Conservation (phyloP, 2,888 invertebrate species). For the Pyralis farinalis region DNA sequence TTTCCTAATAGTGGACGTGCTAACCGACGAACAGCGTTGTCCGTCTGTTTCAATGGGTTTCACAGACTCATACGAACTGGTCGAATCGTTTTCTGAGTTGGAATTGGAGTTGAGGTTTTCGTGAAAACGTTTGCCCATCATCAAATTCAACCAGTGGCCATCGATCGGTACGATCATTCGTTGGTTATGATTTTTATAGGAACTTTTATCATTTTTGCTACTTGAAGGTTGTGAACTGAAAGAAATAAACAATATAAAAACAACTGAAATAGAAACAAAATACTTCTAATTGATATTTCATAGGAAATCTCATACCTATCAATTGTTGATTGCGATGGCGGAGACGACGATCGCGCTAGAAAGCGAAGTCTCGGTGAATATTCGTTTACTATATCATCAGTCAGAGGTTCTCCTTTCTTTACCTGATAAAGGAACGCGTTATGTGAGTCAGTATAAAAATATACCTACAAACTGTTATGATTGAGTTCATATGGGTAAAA, state of each 20-base stretch:
- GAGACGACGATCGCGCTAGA: slow-evolving; percentile 54
- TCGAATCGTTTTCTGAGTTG: slow-evolving; percentile 75
- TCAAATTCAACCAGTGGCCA: slow-evolving; percentile 80
- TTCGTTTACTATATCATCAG: slow-evolving; percentile 60
- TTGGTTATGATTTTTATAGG: slow-evolving; percentile 64
- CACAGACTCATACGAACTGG: slow-evolving; percentile 75
- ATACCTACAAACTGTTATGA: too few species aligned
- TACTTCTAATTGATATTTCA: too few species aligned
- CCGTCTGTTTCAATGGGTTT: slow-evolving; percentile 70
- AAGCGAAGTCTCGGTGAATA: slow-evolving; percentile 63
- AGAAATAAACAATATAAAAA: slow-evolving; percentile 18
- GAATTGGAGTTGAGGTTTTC: slow-evolving; percentile 70
- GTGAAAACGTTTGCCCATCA: slow-evolving; percentile 83
- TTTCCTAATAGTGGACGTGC: slow-evolving; percentile 53
- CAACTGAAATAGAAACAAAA: too few species aligned
- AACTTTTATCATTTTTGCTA: slow-evolving; percentile 73
- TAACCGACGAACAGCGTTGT: slow-evolving; percentile 83
- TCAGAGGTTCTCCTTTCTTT: slow-evolving; percentile 62
- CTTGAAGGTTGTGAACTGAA: slow-evolving; percentile 71
- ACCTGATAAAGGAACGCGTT: slow-evolving; percentile 34
- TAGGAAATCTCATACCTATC: slow-evolving; percentile 45
- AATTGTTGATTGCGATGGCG: slow-evolving; percentile 30
- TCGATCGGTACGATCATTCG: slow-evolving; percentile 79
- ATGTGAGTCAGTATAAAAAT: too few species aligned
- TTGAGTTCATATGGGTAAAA: too few species aligned